phyloP scores from a whole-genome alignment of 2,888 invertebrate species.

The Andrena marginata region DNA sequence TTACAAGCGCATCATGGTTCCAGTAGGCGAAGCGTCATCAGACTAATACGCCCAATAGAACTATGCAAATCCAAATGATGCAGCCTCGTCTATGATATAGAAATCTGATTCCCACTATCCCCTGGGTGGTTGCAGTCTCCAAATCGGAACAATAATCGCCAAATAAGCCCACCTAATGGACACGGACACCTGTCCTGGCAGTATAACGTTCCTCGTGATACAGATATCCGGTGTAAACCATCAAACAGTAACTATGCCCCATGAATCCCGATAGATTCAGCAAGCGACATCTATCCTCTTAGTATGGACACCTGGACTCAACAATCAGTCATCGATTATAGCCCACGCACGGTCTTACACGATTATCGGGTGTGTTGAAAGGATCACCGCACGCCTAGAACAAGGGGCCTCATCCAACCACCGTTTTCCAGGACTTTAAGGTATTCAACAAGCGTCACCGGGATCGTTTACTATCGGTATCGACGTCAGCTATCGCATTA shows the following conservation, averaged over 20 bases:
- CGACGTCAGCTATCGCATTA: constrained; percentile 49
- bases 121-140: background rate
- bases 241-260: background rate
- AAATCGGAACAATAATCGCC: background rate
- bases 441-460: constrained; percentile 32
- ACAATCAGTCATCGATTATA: constrained; percentile 34
- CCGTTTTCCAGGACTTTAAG: background rate
- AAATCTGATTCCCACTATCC: background rate
- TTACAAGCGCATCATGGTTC: background rate
- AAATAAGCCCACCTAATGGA: background rate
- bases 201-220: background rate
- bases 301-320: constrained; percentile 13
- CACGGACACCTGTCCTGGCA: background rate
- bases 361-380: background rate
- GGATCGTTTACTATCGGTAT: constrained; percentile 46
- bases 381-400: background rate
- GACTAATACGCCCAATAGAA: too few relatives aligned
- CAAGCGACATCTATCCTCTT: constrained; percentile 4
- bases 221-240: background rate
- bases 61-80: background rate
- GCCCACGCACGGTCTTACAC: background rate
- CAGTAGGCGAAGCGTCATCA: too few relatives aligned
- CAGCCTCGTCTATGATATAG: background rate
- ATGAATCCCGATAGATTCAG: constrained; percentile 18
- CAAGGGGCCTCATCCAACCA: background rate